Percentiles rank a stretch among this genome's conserved stretches.
Evolutionary conservation across 2,797 vertebrate genomes (phyloP).

Genomic region (Muraenolepis orangiensis): DNA sequence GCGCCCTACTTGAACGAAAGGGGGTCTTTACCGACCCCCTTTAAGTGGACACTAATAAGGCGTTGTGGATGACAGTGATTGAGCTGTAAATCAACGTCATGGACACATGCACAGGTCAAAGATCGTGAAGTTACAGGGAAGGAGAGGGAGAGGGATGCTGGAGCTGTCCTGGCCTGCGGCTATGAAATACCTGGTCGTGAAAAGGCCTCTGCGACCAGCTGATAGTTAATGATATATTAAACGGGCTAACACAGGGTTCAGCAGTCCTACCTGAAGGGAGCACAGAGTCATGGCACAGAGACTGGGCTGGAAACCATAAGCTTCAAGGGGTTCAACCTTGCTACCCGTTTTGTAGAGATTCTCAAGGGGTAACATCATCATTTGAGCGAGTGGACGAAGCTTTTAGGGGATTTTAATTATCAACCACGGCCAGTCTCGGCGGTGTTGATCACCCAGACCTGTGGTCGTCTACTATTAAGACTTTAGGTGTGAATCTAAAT

Average conservation of each 20-base stretch:
- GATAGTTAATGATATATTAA: not conserved
- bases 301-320: not conserved
- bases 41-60: not conserved
- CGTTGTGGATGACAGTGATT: slow-evolving; percentile 9
- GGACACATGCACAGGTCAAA: slow-evolving; percentile 30
- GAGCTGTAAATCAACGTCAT: slow-evolving; percentile 28
- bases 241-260: not conserved
- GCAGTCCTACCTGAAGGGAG: no score
- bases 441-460: not conserved
- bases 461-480: not conserved
- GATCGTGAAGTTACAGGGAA: slow-evolving; percentile 7
- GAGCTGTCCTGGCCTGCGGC: not conserved
- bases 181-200: not conserved
- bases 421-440: not conserved
- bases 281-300: no score
- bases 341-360: not conserved
- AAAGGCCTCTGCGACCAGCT: not conserved
- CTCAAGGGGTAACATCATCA: not conserved
- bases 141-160: not conserved
- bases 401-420: not conserved
- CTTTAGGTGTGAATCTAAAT: not conserved
- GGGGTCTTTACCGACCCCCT: not conserved
- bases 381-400: not conserved
- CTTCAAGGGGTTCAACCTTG: not conserved
- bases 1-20: not conserved